phyloP scores from a whole-genome alignment of 2,888 invertebrate species.

The Drosophila antonietae region DNA sequence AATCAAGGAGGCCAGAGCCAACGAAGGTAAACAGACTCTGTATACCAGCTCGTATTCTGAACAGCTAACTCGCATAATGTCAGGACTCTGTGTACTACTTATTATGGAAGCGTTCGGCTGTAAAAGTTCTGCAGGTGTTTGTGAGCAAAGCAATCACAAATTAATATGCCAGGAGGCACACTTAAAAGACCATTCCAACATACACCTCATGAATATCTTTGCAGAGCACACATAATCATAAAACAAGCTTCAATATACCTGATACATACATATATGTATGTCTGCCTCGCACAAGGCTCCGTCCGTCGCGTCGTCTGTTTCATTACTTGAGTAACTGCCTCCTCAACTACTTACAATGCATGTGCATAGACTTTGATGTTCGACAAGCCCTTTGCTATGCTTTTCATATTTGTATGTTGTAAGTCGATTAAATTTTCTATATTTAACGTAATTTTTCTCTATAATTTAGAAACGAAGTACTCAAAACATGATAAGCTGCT shows the following conservation, averaged over 20 bases:
- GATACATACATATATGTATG: slow-evolving; percentile 2
- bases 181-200: slow-evolving; percentile 34
- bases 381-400: neutral
- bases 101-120: slow-evolving; percentile 40
- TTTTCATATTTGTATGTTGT: neutral
- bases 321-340: slow-evolving; percentile 12
- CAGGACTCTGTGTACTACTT: slow-evolving; percentile 31
- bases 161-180: slow-evolving; percentile 54
- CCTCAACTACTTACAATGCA: neutral
- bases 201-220: slow-evolving; percentile 29
- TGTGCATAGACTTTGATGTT: slow-evolving; percentile 8
- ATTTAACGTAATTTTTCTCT: neutral
- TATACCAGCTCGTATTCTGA: slow-evolving; percentile 1
- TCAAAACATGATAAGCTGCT: neutral
- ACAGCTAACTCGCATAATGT: slow-evolving; percentile 21
- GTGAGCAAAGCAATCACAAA: slow-evolving; percentile 43
- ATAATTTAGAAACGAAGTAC: neutral
- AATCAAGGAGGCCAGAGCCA: slow-evolving; percentile 30
- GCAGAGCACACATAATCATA: slow-evolving; percentile 37
- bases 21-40: slow-evolving; percentile 19
- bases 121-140: slow-evolving; percentile 52
- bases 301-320: slow-evolving; percentile 2
- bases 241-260: slow-evolving; percentile 25
- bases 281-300: neutral
- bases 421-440: neutral